phyloP scores from a whole-genome alignment of 1,140 invertebrate genomes.

The Acromyrmex echinatior region DNA sequence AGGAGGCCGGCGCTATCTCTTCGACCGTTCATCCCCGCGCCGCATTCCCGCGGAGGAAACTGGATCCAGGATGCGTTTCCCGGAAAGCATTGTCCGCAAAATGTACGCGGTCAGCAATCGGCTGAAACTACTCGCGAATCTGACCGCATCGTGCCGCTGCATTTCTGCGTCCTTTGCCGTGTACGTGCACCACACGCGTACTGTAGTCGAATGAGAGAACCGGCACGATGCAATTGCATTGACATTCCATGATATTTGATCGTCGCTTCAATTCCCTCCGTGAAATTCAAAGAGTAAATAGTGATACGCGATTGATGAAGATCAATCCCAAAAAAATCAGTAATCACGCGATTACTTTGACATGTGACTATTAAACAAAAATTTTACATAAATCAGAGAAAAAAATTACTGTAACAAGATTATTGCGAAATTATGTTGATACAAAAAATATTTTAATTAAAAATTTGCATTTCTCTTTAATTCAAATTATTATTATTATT shows the following conservation, averaged over 20 bases:
- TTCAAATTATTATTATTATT: too few relatives aligned
- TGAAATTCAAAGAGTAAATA: slow-evolving; percentile 33
- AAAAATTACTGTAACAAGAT: background rate
- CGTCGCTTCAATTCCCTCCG: slow-evolving; percentile 64
- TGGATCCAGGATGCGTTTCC: slow-evolving; percentile 79
- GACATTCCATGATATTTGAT: slow-evolving; percentile 52
- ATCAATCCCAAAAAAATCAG: background rate
- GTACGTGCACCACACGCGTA: slow-evolving; percentile 13
- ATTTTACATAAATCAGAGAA: background rate
- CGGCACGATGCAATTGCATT: slow-evolving; percentile 37
- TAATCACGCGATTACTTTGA: too few relatives aligned
- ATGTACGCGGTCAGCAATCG: slow-evolving; percentile 77
- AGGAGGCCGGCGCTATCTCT: slow-evolving; percentile 38
- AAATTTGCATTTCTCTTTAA: background rate
- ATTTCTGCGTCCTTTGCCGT: slow-evolving; percentile 44
- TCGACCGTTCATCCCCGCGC: slow-evolving; percentile 27
- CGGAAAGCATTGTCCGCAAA: slow-evolving; percentile 80
- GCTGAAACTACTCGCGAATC: slow-evolving; percentile 62
- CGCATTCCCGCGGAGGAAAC: slow-evolving; percentile 73
- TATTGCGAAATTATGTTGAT: background rate
- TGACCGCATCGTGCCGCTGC: slow-evolving; percentile 44
- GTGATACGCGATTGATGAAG: background rate
- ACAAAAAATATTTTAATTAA: background rate
- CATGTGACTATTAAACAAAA: background rate
- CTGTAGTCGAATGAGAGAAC: background rate